Base-by-base conservation (phyloP, 2,113 vertebrate genomes). In the Hippolais icterina region DNA sequence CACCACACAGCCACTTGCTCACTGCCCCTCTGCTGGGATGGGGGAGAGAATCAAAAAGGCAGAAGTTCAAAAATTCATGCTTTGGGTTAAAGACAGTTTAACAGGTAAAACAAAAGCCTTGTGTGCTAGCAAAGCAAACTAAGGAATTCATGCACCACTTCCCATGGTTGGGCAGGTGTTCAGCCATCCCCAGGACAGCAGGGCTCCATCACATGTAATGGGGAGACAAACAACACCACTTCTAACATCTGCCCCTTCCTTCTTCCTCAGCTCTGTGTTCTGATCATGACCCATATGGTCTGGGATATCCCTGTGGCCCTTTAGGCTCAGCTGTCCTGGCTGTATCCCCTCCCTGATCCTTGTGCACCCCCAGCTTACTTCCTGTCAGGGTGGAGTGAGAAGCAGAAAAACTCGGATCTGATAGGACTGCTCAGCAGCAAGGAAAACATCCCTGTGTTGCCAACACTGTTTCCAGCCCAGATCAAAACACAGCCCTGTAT, bases 1-100 rank as follows among this genome's bases (percentile, higher is more conserved):
- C 13, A 53, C 27, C 47, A 29, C 19, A 21, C 15, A 75, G 35
- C 47, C 29, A 9, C 53, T 68, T 3, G 0, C 33, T 78, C 39
- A 13, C 5, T 60, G 41, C 21, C n/a, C 39, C 6, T 59, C 35
- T 0, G 0, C 6, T 56, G 54, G 7, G 7, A 20, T 42, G 7
- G 9, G 6, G 9, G 22, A 61, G 22, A 18, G 35, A 81, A 49
- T 68, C 31, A 53, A 12, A 68, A 42, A 29, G 23, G 13, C 7
- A n/a, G 11, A 75, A 63, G 31, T 37, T 53, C 18, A 72, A 50
- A 25, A 69, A 8, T 16, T 54, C 3, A 0, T 19, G 33, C 5
- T 11, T n/a, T 44, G 37, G 20, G 20, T 22, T 92, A 56, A 39
- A 69, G 54, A n/a, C 54, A 44, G 12, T 63, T 70, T 20, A 7